Conservation (phyloP, 1,140 invertebrate genomes). For the Macrostomum lignano region DNA sequence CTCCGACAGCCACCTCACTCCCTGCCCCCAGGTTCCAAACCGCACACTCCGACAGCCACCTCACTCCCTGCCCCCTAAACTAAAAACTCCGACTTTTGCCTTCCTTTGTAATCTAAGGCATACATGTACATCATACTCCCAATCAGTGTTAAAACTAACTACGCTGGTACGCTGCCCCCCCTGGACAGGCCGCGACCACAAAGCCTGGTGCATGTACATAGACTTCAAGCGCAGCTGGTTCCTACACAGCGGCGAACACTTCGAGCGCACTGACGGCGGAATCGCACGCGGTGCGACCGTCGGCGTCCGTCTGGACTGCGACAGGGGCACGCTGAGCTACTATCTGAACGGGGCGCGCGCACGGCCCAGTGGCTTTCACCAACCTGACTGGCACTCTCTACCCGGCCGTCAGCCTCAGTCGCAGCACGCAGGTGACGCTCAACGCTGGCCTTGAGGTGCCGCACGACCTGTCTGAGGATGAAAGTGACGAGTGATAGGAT, state of each 20-base stretch:
- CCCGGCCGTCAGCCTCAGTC: constrained; percentile 77
- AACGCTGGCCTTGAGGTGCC: constrained; percentile 69
- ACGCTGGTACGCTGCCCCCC: too few relatives aligned
- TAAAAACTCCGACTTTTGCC: too few relatives aligned
- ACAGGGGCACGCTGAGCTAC: constrained; percentile 59
- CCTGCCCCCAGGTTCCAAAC: too few relatives aligned
- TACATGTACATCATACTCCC: too few relatives aligned
- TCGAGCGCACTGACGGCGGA: constrained; percentile 58
- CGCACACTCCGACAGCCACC: too few relatives aligned
- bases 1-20: too few relatives aligned
- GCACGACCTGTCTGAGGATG: too few relatives aligned
- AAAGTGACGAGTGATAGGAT: too few relatives aligned
- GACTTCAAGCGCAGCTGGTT: constrained; percentile 70
- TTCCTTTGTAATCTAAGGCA: too few relatives aligned
- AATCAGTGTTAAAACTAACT: too few relatives aligned
- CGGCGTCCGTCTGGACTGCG: constrained; percentile 64
- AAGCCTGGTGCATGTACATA: constrained; percentile 94
- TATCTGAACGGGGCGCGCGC: constrained; percentile 72
- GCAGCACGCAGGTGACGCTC: constrained; percentile 65
- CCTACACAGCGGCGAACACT: constrained; percentile 66
- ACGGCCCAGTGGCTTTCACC: constrained; percentile 27
- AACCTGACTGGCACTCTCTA: constrained; percentile 44
- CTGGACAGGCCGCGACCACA: constrained; percentile 86
- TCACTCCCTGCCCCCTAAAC: too few relatives aligned
- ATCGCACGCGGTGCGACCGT: constrained; percentile 53